Base-by-base conservation (phyloP, 2,797 vertebrate genomes). In the Chiroxiphia lanceolata region DNA sequence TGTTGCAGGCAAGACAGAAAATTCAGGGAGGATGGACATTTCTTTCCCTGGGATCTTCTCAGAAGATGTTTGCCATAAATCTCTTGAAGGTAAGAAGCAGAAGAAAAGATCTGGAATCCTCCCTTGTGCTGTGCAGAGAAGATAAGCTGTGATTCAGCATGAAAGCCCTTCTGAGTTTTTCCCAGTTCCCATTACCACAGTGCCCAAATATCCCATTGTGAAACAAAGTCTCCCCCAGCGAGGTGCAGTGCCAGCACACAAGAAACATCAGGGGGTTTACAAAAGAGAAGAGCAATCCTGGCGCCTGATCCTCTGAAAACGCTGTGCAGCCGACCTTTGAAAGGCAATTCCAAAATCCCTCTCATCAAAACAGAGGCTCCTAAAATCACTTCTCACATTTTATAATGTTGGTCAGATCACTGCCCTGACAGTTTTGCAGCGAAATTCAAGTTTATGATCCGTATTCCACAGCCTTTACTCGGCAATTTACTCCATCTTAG, bases 121-220 rank as follows among this genome's bases (percentile, higher is more conserved):
- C 56, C 38, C 16, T 71, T 94, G 50, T 80, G 70, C 91, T 82
- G 12, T 27, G 69, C 75, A 65, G 84, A 63, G 82, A 61, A 94
- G 91, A 94, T 89, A 95, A 93, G 71, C 64, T 87, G 81, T 78
- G 82, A 92, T 88, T 92, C 72, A 93, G 79, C 53, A 65, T 50
- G 47, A 54, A 93, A 93, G 75, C 78, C 87, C 42, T 85, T 82
- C 81, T 14, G 82, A 87, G 38, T 57, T 83, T n/a, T 65, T 57
- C 79, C 84, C 60, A 23, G 75, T 85, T 94, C 76, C n/a, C 87
- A 69, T 92, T 94, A 92, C 78, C 3, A 15, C 82, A 95, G 75
- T 89, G 91, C 76, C 94, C 83, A 95, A 97, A 95, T 89, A 91
- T 86, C 93, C 95, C 54, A 89, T 76, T 93, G 92, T 95, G 91